These are phyloP conservation scores for Stichopus horrens DNA, from an alignment of 53 echinoderm and acorn worm species.

Conservation along the genomic window DNA sequence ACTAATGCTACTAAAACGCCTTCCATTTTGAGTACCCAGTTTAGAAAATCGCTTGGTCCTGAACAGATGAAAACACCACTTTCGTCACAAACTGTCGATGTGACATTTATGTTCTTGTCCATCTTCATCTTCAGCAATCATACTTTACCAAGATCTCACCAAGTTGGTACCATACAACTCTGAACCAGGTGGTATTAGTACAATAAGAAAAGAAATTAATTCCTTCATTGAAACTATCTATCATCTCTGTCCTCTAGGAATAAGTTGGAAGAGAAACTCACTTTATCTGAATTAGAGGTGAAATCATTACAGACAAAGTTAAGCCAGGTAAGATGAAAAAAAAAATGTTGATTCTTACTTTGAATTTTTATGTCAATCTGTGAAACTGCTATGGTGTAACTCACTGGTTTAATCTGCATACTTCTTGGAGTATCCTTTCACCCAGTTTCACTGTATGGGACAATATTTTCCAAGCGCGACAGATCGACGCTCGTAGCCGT, in stretches of 20 bases:
- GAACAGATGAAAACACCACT: no score
- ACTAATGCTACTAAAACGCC: no score
- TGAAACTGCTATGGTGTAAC: not conserved
- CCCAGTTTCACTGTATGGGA: not conserved
- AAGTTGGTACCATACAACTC: not conserved
- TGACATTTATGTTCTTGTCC: no score
- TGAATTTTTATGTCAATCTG: not conserved
- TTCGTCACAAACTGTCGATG: no score
- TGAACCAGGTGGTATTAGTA: not conserved
- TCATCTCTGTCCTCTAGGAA: not conserved
- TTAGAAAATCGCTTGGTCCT: no score
- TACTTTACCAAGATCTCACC: no score
- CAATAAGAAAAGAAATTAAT: not conserved
- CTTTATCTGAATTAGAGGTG: not conserved
- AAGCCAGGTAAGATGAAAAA: not conserved
- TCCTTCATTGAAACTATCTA: not conserved
- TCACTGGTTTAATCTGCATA: not conserved
- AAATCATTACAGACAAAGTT: not conserved
- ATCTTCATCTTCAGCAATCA: no score
- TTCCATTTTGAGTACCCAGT: no score
- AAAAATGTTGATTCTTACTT: not conserved
- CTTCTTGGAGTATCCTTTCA: not conserved
- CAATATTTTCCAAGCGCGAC: no score
- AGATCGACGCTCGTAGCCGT: no score
- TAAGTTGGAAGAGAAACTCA: conserved; percentile 3